Conservation (phyloP, 2,888 invertebrate genomes). For the Tipula helvola region DNA sequence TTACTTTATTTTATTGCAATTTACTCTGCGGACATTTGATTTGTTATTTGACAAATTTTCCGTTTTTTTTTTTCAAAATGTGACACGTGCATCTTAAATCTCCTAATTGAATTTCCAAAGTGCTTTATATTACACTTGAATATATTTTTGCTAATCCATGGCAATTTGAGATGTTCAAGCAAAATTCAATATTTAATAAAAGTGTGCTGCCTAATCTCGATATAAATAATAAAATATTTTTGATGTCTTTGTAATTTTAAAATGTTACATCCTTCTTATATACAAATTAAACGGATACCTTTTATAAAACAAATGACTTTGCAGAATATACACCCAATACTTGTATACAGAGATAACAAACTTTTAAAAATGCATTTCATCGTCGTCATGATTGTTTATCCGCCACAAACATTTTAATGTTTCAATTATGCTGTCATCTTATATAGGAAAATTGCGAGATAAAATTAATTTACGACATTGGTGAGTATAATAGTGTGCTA, state of each 20-base stretch:
- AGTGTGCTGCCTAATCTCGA: neutral
- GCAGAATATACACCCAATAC: neutral
- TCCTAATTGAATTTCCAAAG: neutral
- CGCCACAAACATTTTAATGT: neutral
- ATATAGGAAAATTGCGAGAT: neutral
- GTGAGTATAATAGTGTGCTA: neutral
- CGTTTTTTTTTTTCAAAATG: neutral
- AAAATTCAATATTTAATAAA: neutral
- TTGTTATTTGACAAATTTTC: neutral
- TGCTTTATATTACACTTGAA: neutral
- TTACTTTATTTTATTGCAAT: neutral
- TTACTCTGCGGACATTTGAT: neutral
- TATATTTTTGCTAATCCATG: neutral
- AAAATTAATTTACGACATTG: neutral
- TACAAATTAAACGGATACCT: neutral
- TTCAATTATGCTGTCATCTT: neutral
- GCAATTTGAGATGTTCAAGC: neutral
- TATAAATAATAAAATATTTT: neutral
- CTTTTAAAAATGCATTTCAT: neutral
- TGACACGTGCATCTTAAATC: neutral
- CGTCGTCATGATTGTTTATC: neutral
- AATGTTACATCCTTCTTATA: neutral
- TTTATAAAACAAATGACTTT: neutral
- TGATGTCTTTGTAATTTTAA: neutral
- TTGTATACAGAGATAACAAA: neutral